Conservation (phyloP, 2,797 vertebrate species). For the Hydrolagus colliei region DNA sequence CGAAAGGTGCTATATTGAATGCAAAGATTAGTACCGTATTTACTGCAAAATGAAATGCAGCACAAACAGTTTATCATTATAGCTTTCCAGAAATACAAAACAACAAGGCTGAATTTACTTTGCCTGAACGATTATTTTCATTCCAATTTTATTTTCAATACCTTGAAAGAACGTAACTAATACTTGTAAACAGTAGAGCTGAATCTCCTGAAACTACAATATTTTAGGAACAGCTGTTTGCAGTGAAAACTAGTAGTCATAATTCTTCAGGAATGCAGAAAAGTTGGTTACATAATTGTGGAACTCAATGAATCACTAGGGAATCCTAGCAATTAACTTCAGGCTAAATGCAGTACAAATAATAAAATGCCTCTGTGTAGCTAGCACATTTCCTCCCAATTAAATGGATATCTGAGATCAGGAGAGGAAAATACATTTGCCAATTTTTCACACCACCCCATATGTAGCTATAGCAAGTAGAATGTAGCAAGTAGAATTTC, state of each 20-base stretch:
- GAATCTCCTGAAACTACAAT: not conserved
- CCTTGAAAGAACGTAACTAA: not conserved
- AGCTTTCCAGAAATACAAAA: not conserved
- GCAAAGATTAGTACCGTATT: not conserved
- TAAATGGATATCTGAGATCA: not conserved
- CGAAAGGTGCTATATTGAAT: not conserved
- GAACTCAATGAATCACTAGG: not conserved
- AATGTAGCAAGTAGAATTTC: too few species aligned
- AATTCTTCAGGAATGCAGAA: slow-evolving; percentile 16
- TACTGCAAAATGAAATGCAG: not conserved
- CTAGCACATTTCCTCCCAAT: too few species aligned
- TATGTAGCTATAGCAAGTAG: not conserved
- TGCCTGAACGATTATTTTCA: not conserved
- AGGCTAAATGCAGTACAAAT: slow-evolving; percentile 13
- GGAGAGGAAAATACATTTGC: not conserved
- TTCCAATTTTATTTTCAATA: not conserved
- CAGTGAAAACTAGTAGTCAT: not conserved
- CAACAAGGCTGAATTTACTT: not conserved
- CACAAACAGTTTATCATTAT: not conserved
- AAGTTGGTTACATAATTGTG: slow-evolving; percentile 9
- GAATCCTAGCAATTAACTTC: slow-evolving; percentile 21
- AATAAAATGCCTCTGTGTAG: too few species aligned
- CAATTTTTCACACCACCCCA: not conserved
- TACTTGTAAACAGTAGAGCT: not conserved
- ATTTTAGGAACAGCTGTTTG: not conserved